Percentiles rank a stretch among this genome's conserved stretches.
Evolutionary conservation across 1,140 invertebrate genomes (phyloP).

Genomic region (Papilio polyxenes): DNA sequence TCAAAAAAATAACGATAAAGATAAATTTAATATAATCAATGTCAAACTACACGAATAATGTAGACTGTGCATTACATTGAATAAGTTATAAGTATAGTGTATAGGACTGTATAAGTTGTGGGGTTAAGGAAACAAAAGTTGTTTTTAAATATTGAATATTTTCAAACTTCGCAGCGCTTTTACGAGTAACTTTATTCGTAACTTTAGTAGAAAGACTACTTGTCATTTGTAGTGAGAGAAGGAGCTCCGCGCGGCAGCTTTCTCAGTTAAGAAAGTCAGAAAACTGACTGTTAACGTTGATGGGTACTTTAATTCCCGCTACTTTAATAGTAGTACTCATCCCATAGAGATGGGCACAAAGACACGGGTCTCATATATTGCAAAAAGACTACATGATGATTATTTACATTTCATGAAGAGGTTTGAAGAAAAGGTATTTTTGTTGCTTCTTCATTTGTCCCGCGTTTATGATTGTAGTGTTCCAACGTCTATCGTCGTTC

Average conservation of each 20-base stretch:
- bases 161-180: conserved; percentile 10
- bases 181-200: conserved; percentile 10
- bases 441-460: no score
- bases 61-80: no score
- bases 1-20: no score
- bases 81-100: no score
- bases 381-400: no score
- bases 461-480: no score
- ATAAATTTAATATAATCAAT: not conserved
- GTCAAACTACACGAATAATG: not conserved
- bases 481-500: no score
- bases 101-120: not conserved
- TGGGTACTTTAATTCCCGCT: not conserved
- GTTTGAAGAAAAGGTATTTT: no score
- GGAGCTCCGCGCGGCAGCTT: not conserved
- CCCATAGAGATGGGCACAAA: no score
- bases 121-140: not conserved
- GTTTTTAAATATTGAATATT: conserved; percentile 23
- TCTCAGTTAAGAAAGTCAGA: conserved; percentile 1
- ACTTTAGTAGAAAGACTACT: not conserved
- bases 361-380: not conserved
- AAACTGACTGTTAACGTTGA: not conserved
- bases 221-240: conserved; percentile 3
- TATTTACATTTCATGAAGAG: no score
- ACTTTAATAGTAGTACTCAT: not conserved